Conservation (phyloP, 2,113 vertebrate species). For the Xyrauchen texanus region DNA sequence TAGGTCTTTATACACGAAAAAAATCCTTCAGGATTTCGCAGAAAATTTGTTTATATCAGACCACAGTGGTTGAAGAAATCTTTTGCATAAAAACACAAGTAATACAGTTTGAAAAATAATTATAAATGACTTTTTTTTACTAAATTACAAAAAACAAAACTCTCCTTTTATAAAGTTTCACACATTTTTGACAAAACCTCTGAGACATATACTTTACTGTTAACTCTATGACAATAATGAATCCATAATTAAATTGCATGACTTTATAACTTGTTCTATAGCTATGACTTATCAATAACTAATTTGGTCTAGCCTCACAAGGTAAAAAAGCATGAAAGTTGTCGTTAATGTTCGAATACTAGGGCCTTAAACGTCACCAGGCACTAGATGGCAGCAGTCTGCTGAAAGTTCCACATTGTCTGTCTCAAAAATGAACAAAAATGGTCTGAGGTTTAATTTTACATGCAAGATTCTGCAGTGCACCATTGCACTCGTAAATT, state of each 20-base stretch:
- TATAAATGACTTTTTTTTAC: not conserved
- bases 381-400: constrained; percentile 68
- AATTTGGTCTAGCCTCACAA: not conserved
- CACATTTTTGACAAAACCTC: not conserved
- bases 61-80: not conserved
- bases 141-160: not conserved
- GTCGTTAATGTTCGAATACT: too few species aligned
- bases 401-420: not conserved
- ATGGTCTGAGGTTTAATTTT: not conserved
- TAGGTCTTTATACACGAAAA: constrained; percentile 22
- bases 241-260: not conserved
- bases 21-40: not conserved
- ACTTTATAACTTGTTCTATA: not conserved
- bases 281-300: not conserved
- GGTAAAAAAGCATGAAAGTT: not conserved
- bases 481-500: not conserved
- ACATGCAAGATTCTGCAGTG: not conserved
- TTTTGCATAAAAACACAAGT: not conserved
- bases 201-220: not conserved
- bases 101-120: constrained; percentile 1
- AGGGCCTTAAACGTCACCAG: not conserved
- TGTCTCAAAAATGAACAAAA: not conserved
- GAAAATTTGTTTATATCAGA: not conserved
- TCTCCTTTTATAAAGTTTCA: too few species aligned
- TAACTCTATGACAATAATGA: too few species aligned